Base-by-base conservation (phyloP, 2,113 vertebrate genomes). In the Lagopus leucura region DNA sequence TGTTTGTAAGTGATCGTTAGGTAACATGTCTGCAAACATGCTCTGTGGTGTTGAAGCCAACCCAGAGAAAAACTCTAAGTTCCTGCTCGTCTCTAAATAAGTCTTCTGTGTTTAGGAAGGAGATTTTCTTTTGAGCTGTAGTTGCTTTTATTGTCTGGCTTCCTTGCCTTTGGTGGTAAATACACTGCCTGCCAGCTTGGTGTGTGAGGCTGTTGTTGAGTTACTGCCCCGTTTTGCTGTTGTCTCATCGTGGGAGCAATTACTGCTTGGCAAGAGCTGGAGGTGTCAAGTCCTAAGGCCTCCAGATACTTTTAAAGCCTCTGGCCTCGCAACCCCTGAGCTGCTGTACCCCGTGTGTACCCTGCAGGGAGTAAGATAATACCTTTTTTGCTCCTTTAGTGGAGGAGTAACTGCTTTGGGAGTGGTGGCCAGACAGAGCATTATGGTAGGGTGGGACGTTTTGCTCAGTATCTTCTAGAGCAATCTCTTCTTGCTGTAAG, bases 301-400 rank as follows among this genome's bases (percentile, higher is more conserved):
- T 90, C 24, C 57, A 83, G 55, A 42, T 77, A 45, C 71, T 80
- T 55, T 70, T 86, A 42, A 11, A 27, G 40, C 42, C 42, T 43
- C 15, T 0, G 0, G 34, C 63, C 52, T 85, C 0, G 1, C 12
- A 75, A 50, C 30, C 13, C 0, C 63, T 28, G 57, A 66, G 57
- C 63, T 45, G 52, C 1, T 5, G 27, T 54, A 64, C 47, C 28
- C 42, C 1, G 0, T 5, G 4, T 21, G 32, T 14, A 6, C 50
- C 20, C 45, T 11, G 52, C 43, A 77, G 69, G 61, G 66, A 71
- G 67, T 19, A 13, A 67, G 4, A 19, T 32, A 28, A n/a, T 10
- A 2, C 11, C 50, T 28, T 48, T 18, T 52, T 27, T 61, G 30
- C 55, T 89, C 58, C n/a, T 58, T 36, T 48, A 81, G 50, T 69